These are phyloP conservation scores for Scytalopus superciliaris DNA, from an alignment of 2,113 vertebrate species.

Conservation along the genomic window DNA sequence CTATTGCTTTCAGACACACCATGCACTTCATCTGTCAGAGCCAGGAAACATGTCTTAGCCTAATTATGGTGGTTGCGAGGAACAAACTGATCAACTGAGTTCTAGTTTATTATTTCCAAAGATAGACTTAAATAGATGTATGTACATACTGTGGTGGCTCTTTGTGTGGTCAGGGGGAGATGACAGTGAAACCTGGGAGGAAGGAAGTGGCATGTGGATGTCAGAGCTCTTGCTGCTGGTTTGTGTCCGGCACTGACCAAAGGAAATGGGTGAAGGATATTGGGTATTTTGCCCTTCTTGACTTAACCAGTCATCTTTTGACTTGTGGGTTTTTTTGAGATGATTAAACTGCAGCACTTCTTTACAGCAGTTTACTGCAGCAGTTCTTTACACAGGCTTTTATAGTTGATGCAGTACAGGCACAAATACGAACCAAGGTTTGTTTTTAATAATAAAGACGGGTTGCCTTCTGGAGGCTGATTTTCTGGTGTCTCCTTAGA, in stretches of 20 bases:
- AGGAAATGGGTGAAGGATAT: not conserved
- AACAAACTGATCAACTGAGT: slow-evolving; percentile 4
- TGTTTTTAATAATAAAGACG: not conserved
- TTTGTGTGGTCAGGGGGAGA: slow-evolving; percentile 1
- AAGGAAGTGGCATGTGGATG: not conserved
- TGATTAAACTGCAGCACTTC: not conserved
- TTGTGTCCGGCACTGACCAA: not conserved
- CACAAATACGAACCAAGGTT: not conserved
- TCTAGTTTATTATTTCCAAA: slow-evolving; percentile 35
- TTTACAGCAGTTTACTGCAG: too few species aligned
- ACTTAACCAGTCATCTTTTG: not conserved
- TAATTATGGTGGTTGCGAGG: slow-evolving; percentile 44
- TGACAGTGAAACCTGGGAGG: not conserved
- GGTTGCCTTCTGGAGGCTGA: not conserved
- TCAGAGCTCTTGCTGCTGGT: not conserved
- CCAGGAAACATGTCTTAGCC: not conserved
- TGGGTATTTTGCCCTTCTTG: not conserved
- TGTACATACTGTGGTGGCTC: not conserved
- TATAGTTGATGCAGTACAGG: not conserved
- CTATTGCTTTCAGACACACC: not conserved
- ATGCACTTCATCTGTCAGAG: not conserved
- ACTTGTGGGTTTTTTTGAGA: not conserved
- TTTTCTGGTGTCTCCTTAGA: not conserved
- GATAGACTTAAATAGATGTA: not conserved
- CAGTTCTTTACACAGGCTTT: not conserved